Evolutionary conservation across 1,140 invertebrate species (phyloP).

Genomic region (honey bee (Apis mellifera)): Amel_HAv3.1 CM009936.2:6206001-6206500

Average conservation of each 20-base stretch:
- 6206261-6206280: not conserved
- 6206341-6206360: conserved; percentile 14
- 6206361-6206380: conserved; percentile 31
- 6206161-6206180: conserved; percentile 51
- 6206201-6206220: conserved; percentile 53
- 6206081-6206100: conserved; percentile 1
- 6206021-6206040: not conserved
- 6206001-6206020: not conserved
- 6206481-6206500: not conserved
- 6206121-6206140: not conserved
- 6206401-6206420: conserved; percentile 64
- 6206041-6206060: not conserved
- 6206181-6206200: conserved; percentile 35
- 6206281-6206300: conserved; percentile 51
- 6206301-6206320: conserved; percentile 69
- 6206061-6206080: conserved; percentile 20
- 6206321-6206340: conserved; percentile 66
- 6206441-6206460: not conserved
- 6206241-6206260: not conserved
- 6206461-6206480: not conserved
- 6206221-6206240: not conserved
- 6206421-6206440: not conserved
- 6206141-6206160: not conserved
- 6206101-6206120: not conserved
- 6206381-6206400: conserved; percentile 59